phyloP scores from a whole-genome alignment of 2,113 vertebrate species.

The Pseudolaguvia tuberculata region DNA sequence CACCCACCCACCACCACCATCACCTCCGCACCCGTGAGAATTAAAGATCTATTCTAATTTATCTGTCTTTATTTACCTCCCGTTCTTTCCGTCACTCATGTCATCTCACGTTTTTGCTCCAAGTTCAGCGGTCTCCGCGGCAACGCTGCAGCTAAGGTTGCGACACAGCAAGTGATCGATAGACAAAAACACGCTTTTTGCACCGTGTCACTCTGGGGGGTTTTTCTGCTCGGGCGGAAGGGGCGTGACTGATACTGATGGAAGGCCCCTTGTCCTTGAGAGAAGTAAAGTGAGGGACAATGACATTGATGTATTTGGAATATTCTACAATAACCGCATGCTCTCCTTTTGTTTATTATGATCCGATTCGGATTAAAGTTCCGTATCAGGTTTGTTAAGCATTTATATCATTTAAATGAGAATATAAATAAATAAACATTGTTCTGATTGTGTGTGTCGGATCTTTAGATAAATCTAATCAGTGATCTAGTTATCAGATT shows the following conservation, averaged over 20 bases:
- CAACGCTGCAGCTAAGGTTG: neutral
- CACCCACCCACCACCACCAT: too few species aligned
- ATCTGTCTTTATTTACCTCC: neutral
- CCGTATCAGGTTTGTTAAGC: neutral
- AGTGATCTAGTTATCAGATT: neutral
- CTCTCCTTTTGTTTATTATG: neutral
- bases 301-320: neutral
- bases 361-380: too few species aligned
- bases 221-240: neutral
- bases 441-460: neutral
- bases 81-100: neutral
- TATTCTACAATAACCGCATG: neutral
- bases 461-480: neutral
- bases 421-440: neutral
- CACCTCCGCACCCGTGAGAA: neutral
- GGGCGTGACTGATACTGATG: neutral
- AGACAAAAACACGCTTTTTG: neutral
- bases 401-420: too few species aligned
- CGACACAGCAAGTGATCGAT: neutral
- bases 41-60: constrained; percentile 41
- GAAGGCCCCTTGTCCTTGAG: constrained; percentile 12
- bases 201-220: neutral
- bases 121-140: neutral
- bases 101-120: neutral
- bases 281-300: neutral